Evolutionary conservation across 1,140 invertebrate genomes (phyloP), one percentile per base, ranked within the genome.

Genomic region (Pseudomyrmex sp.): DNA sequence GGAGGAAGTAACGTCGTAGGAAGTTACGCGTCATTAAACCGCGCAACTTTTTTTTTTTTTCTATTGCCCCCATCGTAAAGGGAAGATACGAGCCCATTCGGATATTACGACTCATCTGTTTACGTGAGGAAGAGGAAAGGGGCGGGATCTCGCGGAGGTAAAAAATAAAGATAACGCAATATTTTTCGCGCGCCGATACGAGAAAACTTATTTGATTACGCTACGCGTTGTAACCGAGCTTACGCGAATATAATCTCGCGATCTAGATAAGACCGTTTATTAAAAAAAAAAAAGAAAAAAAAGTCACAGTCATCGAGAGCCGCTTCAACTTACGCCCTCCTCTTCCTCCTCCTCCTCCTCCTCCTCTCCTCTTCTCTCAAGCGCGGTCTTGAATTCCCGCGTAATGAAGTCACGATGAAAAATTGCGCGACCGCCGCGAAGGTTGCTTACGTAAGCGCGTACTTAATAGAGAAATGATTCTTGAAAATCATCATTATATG

Each of bases 391-490:
- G 15, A 59, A 80, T 80, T 72, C 66, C 44, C 66, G 66, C 66
- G 52, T 61, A 80, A 80, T 80, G 76, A 70, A 80, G 66, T 80
- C 76, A 80, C 54, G 66, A 35, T 50, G 76, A 72, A 79, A 70
- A 80, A 80, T 80, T 72, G 66, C 76, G 23, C 65, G 65, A 46
- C 52, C 35, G 20, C 59, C 54, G 44, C 65, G 76, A 80, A 72
- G 76, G 52, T 59, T 80, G 65, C 76, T 79, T 79, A 70, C 76
- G 76, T 61, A 70, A 80, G 76, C 76, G 15, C 35, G 35, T 35
- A 50, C 54, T 58, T 70, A 72, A 70, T 69, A 48, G 20, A 48
- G 20, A 69, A 50, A 35, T 59, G 66, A 80, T 72, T 80, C 54
- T 50, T n/a, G 10, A 50, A 48, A 70, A 48, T 59, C 52, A 70